phyloP scores from a whole-genome alignment of 2,888 invertebrate species.

The Willowsia nigromaculata region DNA sequence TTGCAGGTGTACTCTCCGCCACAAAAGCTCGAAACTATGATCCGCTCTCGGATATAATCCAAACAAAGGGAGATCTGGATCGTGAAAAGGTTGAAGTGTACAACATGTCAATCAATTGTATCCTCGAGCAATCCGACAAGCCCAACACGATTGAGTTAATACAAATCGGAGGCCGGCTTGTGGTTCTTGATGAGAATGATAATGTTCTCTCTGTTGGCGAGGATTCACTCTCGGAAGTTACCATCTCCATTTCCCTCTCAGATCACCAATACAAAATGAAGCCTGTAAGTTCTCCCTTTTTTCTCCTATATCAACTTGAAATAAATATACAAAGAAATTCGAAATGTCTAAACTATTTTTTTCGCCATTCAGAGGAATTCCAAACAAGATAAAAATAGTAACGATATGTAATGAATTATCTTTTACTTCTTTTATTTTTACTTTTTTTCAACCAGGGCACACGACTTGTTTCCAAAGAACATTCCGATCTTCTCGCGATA shows the following conservation, averaged over 20 bases:
- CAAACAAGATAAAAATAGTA: neutral
- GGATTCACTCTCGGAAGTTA: conserved; percentile 47
- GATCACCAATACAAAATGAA: conserved; percentile 31
- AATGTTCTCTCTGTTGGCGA: conserved; percentile 61
- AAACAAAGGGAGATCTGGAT: conserved; percentile 67
- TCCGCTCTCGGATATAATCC: conserved; percentile 49
- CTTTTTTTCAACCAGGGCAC: conserved; percentile 36
- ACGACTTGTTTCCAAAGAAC: conserved; percentile 57
- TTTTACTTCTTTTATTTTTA: neutral
- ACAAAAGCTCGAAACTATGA: conserved; percentile 22
- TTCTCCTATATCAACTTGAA: neutral
- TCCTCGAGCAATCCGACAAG: conserved; percentile 35
- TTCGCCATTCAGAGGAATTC: neutral
- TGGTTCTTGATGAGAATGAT: conserved; percentile 77
- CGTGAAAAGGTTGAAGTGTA: conserved; percentile 70
- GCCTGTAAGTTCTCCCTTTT: conserved; percentile 47
- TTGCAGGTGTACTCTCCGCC: conserved; percentile 62
- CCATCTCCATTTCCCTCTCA: conserved; percentile 45
- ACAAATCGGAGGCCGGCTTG: conserved; percentile 56
- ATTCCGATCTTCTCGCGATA: conserved; percentile 48
- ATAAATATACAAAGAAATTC: neutral
- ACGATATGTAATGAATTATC: neutral
- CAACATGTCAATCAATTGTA: conserved; percentile 71
- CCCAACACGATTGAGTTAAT: conserved; percentile 40
- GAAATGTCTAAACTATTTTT: neutral